Evolutionary conservation across 2,113 vertebrate species (phyloP), one percentile per base, ranked within the genome.

Genomic region (Siniperca chuatsi): DNA sequence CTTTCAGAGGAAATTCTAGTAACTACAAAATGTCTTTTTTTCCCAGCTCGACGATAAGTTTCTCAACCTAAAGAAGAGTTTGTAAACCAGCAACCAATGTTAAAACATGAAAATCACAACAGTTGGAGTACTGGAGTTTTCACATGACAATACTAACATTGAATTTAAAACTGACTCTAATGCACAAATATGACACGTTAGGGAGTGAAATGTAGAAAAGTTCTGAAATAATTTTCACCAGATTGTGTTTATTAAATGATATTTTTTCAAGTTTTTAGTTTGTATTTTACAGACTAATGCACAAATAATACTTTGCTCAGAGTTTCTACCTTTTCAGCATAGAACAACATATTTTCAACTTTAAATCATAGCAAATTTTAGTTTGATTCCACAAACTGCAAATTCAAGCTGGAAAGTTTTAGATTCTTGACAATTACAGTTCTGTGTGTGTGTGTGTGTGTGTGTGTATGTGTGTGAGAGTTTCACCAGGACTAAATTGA

Each of bases 401-500:
- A 58, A 46, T 23, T 9, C 1, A 46, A 33, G 13, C 2, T 58
- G 52, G 3, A 57, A 33, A 44, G 64, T 67, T 57, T 76, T 3
- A 52, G 8, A 75, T 75, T 23, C 7, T 18, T 37, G 4, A 25
- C 29, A 23, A 8, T 23, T 37, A n/a, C 10, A 55, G 18, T 2
- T 71, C 29, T 4, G 60, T 40, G 44, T 52, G 54, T 61, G 57
- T 52, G 67, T 64, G 46, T 64, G 78, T 81, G 67, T 44, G 54
- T 61, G 57, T 52, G 67, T 64, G 46, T 64, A 68, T 81, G 67
- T 44, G 58, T 55, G 16, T 67, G 44, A 29, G 46, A 23, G 57
- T n/a, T 54, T 57, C 10, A 74, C 8, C 6, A 15, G 4, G 23
- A 29, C 15, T 64, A 54, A 29, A 46, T 15, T 68, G 4, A 23